Evolutionary conservation across 2,888 invertebrate species (phyloP), one percentile per base, ranked within the genome.

Genomic region (Alloscopus bannaensis): DNA sequence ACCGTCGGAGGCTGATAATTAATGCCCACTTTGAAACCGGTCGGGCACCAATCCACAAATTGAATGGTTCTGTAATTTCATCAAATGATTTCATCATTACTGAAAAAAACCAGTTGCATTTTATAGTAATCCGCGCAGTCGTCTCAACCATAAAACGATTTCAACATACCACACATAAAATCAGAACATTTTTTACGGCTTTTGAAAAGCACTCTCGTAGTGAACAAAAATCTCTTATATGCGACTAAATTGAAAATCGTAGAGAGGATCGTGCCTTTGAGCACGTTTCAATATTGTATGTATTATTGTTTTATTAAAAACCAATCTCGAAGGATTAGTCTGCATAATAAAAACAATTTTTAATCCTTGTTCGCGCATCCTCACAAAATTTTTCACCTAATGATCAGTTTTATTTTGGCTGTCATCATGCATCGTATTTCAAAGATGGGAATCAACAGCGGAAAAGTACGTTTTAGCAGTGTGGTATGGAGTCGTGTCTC

Each of bases 31-130:
- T 84, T 83, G 66, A 84, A 80, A 18, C 82, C 81, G 20, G 90
- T 90, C 22, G 90, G 90, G 86, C 90, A 90, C 90, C 90, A 90
- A 83, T 90, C 90, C 24, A 90, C 91, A 82, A 91, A 91, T 86
- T 90, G 90, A 84, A 89, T 87, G 86, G 86, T 82, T 83, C 91
- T 64, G 22, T 29, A 52, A 60, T 26, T 24, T 13, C 8, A 45
- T 45, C 13, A 45, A 45, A n/a, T 45, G 45, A 45, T 45, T 45
- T 45, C 45, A n/a, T n/a, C n/a, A n/a, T n/a, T 45, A 11, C 8
- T 11, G 8, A 4, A 45, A 45, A 45, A 45, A 45, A 45, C 18
- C 36, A n/a, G n/a, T n/a, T n/a, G n/a, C n/a, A n/a, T n/a, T n/a
- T n/a, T n/a, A n/a, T n/a, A n/a, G n/a, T n/a, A n/a, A n/a, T n/a